These are phyloP conservation scores for Eubasilissa regina DNA, from an alignment of 1,140 invertebrate genomes.

Conservation along the genomic window DNA sequence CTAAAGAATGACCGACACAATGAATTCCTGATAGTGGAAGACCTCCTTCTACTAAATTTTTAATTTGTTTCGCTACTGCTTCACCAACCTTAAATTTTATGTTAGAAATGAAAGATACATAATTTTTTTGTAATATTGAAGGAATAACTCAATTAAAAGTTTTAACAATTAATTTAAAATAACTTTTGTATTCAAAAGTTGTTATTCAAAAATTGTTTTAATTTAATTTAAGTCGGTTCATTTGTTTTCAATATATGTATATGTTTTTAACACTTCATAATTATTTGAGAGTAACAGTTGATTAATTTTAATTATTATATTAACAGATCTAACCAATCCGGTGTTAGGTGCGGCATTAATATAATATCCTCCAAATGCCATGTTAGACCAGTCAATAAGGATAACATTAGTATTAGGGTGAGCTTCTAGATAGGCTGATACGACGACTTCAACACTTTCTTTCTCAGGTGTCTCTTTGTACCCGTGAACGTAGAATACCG, in stretches of 20 bases:
- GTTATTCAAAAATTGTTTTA: no score
- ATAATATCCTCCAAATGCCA: slow-evolving; percentile 74
- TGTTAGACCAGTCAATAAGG: slow-evolving; percentile 76
- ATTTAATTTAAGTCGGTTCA: no score
- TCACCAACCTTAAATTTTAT: slow-evolving; percentile 61
- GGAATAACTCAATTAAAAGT: no score
- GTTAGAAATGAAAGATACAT: no score
- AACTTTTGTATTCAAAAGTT: no score
- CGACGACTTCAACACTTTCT: slow-evolving; percentile 71
- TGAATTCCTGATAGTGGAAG: slow-evolving; percentile 72
- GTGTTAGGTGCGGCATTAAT: slow-evolving; percentile 72
- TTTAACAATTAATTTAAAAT: no score
- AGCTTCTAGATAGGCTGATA: slow-evolving; percentile 67
- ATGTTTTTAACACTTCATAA: no score
- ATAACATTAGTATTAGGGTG: slow-evolving; percentile 68
- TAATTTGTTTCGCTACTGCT: slow-evolving; percentile 63
- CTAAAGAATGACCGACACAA: slow-evolving; percentile 83
- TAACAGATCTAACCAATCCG: slow-evolving; percentile 68
- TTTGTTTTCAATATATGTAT: no score
- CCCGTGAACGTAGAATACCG: slow-evolving; percentile 74
- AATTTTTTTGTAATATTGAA: no score
- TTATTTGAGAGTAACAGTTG: no score
- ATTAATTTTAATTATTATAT: no score
- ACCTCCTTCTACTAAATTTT: slow-evolving; percentile 64
- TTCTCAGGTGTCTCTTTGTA: slow-evolving; percentile 72